Conservation (phyloP, 37 sponge, comb jelly and placozoan species). For the Spongilla lacustris region DNA sequence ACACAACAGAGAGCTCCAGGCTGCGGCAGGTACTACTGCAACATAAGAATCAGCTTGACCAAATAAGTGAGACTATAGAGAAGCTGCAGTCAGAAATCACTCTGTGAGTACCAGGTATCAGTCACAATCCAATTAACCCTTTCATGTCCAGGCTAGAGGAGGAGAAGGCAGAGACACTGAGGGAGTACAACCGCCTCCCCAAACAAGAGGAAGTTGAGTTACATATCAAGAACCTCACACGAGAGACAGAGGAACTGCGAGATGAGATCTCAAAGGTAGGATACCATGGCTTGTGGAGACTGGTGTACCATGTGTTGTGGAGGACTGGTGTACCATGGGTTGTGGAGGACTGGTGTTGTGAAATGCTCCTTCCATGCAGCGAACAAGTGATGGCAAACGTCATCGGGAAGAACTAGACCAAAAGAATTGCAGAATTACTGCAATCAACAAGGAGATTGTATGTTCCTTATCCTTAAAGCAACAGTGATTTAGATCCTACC, state of each 20-base stretch:
- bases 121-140: neutral
- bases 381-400: conserved; percentile 25
- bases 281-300: neutral
- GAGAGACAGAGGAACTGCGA: conserved; percentile 31
- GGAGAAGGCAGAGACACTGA: conserved; percentile 25
- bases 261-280: conserved; percentile 41
- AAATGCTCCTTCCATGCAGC: conserved; percentile 20
- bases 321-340: neutral
- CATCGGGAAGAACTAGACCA: conserved; percentile 32
- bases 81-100: conserved; percentile 52
- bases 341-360: neutral
- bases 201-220: conserved; percentile 60
- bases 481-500: neutral
- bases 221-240: conserved; percentile 17
- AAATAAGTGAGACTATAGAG: conserved; percentile 44
- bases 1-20: conserved; percentile 40
- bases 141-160: conserved; percentile 40
- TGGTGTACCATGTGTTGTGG: neutral
- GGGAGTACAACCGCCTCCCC: conserved; percentile 54
- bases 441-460: conserved; percentile 33
- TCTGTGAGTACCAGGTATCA: conserved; percentile 23
- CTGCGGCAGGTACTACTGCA: conserved; percentile 66
- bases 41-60: conserved; percentile 72
- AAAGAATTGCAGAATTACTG: conserved; percentile 18
- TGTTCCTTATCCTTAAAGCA: neutral